Evolutionary conservation across 2,113 vertebrate species (phyloP), one percentile per base, ranked within the genome.

Genomic region (Ceyx margarethae): DNA sequence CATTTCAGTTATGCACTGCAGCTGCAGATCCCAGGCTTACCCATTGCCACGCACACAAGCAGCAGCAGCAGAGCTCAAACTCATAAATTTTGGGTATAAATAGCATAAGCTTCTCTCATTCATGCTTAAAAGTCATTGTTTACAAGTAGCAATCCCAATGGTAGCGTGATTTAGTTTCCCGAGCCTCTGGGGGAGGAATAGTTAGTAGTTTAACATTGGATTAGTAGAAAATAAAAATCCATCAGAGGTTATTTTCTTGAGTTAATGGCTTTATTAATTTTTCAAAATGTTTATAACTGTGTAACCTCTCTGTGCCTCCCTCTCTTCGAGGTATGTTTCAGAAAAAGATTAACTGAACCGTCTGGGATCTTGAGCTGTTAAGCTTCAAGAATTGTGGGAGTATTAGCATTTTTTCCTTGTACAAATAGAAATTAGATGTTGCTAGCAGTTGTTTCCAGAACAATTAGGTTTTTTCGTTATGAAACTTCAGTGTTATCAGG

Each of bases 21-120:
- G 79, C 14, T 62, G 61, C 16, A 50, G 18, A 22, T 33, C 33
- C 25, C 33, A 66, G 46, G 18, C 28, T 57, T 37, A 31, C 12
- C 35, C 18, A 4, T 4, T 81, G 51, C 12, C 3, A 5, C 12
- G 45, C 5, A 1, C 11, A 5, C 4, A 9, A 11, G 12, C 46
- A 81, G 79, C 57, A 62, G 31, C 60, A 21, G 8, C 22, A 33
- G 22, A 62, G 43, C 26, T 54, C 67, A 82, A 7, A 31, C 42
- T 46, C 42, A 7, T 7, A 31, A 62, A 25, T 50, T 76, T 58
- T 9, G 35, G 15, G 19, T 57, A 66, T 28, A 57, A 86, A 15
- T 22, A 64, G 9, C n/a, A 6, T 35, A 26, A 40, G 1, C 31
- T 69, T 73, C 53, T 65, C 5, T 85, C 29, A 31, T 3, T 86